phyloP scores from a whole-genome alignment of 2,888 invertebrate species.

The Tinea semifulvella region DNA sequence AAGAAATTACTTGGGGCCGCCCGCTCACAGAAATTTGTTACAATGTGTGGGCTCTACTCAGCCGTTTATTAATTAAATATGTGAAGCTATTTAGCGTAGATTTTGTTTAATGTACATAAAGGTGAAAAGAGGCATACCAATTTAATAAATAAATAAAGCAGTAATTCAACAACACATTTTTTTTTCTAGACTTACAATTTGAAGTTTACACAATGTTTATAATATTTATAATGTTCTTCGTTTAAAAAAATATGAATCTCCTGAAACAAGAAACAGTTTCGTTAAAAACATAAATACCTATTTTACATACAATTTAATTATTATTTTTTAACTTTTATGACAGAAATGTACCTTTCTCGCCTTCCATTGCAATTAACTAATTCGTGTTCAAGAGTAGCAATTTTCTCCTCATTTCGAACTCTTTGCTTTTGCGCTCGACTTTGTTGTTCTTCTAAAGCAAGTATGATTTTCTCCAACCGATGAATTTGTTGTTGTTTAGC shows the following conservation, averaged over 20 bases:
- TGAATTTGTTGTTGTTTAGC: conserved; percentile 65
- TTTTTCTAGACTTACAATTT: no score
- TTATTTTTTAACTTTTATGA: not conserved
- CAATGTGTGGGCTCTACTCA: no score
- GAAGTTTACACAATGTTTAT: conserved; percentile 13
- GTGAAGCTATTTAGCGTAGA: no score
- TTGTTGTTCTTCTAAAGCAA: conserved; percentile 66
- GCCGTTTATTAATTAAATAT: no score
- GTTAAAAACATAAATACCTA: no score
- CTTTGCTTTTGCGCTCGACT: conserved; percentile 66
- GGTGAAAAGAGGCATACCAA: no score
- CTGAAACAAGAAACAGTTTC: conserved; percentile 37
- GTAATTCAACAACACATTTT: no score
- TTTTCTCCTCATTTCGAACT: conserved; percentile 65
- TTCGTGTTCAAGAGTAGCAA: conserved; percentile 63
- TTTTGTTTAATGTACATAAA: no score
- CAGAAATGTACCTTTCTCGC: conserved; percentile 42
- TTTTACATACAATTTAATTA: not conserved
- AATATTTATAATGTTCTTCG: conserved; percentile 3
- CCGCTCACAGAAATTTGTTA: no score
- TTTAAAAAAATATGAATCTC: conserved; percentile 28
- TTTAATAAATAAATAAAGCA: no score
- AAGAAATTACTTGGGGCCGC: no score
- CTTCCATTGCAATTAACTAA: conserved; percentile 50
- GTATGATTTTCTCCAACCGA: conserved; percentile 62